A percentile compares a stretch with the other conserved stretches of the same genome.
These are phyloP conservation scores for Pachycephus smyrnensis DNA, from an alignment of 2,888 invertebrate species.

Conservation along the genomic window DNA sequence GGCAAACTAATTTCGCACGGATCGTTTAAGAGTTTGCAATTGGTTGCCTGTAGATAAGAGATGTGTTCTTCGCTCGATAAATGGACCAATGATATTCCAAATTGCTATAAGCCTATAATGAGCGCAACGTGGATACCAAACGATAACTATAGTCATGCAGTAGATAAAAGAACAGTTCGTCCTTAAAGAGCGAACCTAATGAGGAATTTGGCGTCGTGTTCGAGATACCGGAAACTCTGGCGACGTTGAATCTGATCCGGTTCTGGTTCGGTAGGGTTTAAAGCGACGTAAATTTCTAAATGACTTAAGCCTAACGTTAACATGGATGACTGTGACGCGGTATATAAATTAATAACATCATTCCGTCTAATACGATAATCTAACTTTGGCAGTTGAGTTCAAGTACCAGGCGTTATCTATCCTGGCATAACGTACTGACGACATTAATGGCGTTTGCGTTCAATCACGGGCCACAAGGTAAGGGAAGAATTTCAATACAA, in stretches of 20 bases:
- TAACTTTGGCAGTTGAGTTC: slow-evolving; percentile 55
- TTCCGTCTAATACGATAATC: slow-evolving; percentile 12
- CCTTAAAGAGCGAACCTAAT: too few species aligned
- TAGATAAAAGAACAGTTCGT: too few species aligned
- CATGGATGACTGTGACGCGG: not conserved
- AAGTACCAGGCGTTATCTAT: slow-evolving; percentile 24
- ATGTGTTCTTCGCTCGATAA: not conserved
- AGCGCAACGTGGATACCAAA: not conserved
- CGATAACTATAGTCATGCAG: too few species aligned
- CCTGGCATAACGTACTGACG: slow-evolving; percentile 6
- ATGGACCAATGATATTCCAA: not conserved
- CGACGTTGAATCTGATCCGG: not conserved
- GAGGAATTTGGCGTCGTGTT: not conserved
- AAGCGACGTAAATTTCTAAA: not conserved
- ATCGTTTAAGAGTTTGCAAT: not conserved
- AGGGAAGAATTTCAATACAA: not conserved
- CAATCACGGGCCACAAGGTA: not conserved
- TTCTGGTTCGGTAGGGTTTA: not conserved
- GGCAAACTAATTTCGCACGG: too few species aligned
- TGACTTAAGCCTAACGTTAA: not conserved
- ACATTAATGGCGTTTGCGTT: not conserved
- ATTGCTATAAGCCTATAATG: not conserved
- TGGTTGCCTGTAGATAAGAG: not conserved
- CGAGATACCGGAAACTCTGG: not conserved
- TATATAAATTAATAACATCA: slow-evolving; percentile 5